Evolutionary conservation across 2,113 vertebrate species (phyloP).

Genomic region (Ahaetulla prasina): DNA sequence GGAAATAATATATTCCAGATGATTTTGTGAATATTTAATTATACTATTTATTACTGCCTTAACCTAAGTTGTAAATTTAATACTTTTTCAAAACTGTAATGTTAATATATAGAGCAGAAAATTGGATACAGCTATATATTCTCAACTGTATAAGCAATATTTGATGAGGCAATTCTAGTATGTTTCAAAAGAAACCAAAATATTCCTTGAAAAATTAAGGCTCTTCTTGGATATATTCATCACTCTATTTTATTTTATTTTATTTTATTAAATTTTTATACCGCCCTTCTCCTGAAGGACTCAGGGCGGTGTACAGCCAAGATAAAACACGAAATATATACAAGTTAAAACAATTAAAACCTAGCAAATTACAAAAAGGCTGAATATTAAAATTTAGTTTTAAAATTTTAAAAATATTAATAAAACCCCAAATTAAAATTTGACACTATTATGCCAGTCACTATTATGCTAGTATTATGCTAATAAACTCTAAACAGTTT

Average conservation of each 20-base stretch:
- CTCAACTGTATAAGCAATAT: not conserved
- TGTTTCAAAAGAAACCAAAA: not conserved
- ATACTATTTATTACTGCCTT: not conserved
- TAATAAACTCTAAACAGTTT: not conserved
- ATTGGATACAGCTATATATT: not conserved
- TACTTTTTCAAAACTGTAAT: not conserved
- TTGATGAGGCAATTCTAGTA: not conserved
- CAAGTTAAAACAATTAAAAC: no score
- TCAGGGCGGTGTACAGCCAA: no score
- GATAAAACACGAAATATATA: no score
- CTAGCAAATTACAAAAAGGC: no score
- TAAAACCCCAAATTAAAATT: no score
- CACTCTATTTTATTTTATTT: no score
- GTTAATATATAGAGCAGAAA: not conserved
- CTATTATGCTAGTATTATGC: no score
- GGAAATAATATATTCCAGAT: not conserved
- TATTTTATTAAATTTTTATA: no score
- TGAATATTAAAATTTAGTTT: no score
- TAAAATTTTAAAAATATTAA: no score
- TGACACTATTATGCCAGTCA: no score
- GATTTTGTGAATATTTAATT: not conserved
- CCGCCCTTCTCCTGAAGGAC: no score
- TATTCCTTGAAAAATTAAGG: not conserved
- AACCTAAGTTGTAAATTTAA: not conserved
- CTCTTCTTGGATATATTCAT: not conserved